Evolutionary conservation across 2,797 vertebrate species (phyloP).

Genomic region (Pogonophryne albipinna): DNA sequence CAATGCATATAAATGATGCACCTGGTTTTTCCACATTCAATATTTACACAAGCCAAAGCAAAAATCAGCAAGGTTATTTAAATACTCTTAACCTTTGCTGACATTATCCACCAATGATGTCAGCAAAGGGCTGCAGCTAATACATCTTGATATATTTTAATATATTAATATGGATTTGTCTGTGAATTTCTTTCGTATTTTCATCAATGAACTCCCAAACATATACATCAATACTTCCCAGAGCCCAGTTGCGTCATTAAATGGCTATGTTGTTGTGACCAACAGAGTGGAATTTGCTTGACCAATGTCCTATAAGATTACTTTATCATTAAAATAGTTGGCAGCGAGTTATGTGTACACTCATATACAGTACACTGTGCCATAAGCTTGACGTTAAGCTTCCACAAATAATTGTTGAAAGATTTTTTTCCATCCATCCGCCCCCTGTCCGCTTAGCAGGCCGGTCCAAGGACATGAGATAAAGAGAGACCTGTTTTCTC

Average conservation of each 20-base stretch:
- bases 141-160: too few species aligned
- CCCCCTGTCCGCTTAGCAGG: slow-evolving; percentile 20
- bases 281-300: background rate
- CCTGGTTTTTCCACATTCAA: background rate
- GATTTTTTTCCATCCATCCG: slow-evolving; percentile 31
- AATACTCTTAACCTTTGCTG: background rate
- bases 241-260: too few species aligned
- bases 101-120: background rate
- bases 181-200: too few species aligned
- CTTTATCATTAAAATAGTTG: background rate
- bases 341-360: background rate
- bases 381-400: background rate
- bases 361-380: background rate
- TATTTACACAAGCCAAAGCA: background rate
- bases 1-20: background rate
- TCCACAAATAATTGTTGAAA: slow-evolving; percentile 12
- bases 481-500: slow-evolving; percentile 68
- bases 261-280: too few species aligned
- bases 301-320: background rate
- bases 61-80: background rate
- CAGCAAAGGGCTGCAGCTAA: background rate
- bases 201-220: too few species aligned
- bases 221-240: too few species aligned
- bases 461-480: slow-evolving; percentile 55
- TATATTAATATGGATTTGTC: too few species aligned